These are phyloP conservation scores for Microctonus brassicae DNA, from an alignment of 2,888 invertebrate species.

Conservation along the genomic window DNA sequence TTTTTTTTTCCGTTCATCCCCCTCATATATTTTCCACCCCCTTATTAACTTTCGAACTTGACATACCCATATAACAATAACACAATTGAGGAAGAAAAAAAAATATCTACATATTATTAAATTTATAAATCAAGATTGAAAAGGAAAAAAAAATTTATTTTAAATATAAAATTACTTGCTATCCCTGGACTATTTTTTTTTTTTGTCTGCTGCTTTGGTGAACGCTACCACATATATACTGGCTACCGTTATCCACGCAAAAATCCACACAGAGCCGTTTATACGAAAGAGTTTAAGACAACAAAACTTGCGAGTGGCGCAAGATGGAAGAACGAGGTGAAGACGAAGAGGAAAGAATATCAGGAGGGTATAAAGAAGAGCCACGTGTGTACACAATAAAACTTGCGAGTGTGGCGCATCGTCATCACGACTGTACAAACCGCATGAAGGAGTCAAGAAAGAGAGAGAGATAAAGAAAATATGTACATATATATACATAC, in stretches of 20 bases:
- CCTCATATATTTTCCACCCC: too few species aligned
- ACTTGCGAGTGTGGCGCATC: constrained; percentile 1
- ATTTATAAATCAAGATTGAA: not conserved
- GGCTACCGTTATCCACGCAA: constrained; percentile 23
- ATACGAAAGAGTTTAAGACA: constrained; percentile 21
- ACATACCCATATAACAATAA: too few species aligned
- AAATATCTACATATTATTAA: too few species aligned
- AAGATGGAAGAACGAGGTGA: not conserved
- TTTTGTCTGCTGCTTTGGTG: not conserved
- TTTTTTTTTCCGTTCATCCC: not conserved
- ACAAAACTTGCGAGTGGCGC: not conserved
- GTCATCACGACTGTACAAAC: not conserved
- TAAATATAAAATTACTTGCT: not conserved
- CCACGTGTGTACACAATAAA: constrained; percentile 32
- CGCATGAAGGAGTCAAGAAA: not conserved
- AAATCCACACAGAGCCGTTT: constrained; percentile 15
- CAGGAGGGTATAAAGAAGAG: constrained; percentile 7
- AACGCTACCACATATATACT: constrained; percentile 12
- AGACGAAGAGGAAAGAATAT: constrained; percentile 14
- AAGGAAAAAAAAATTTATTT: not conserved
- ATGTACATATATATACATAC: not conserved
- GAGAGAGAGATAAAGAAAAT: not conserved
- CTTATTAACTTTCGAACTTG: too few species aligned
- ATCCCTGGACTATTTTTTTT: not conserved
- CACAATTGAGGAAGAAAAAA: too few species aligned